phyloP scores from a whole-genome alignment of 2,113 vertebrate genomes.

The Ammospiza caudacuta region DNA sequence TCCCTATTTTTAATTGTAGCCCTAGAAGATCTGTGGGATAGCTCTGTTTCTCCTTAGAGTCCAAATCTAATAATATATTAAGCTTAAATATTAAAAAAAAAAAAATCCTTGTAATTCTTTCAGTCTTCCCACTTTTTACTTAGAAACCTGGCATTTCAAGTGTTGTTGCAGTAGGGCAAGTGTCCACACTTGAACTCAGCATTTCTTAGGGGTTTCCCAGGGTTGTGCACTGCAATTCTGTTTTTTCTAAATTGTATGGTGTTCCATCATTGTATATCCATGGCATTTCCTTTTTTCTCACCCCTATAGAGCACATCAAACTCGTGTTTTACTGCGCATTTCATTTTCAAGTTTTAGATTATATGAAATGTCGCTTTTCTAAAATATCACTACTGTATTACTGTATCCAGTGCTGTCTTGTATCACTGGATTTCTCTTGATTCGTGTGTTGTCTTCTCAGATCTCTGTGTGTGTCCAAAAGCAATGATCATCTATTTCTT shows the following conservation, averaged over 20 bases:
- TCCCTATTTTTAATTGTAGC: not conserved
- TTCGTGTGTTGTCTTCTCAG: not conserved
- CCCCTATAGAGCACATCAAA: not conserved
- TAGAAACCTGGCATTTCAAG: not conserved
- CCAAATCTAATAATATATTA: not conserved
- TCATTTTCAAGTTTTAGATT: not conserved
- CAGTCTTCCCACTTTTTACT: not conserved
- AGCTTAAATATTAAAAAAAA: not conserved
- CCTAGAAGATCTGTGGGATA: not conserved
- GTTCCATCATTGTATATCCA: not conserved
- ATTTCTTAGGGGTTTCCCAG: not conserved
- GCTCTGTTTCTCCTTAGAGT: not conserved
- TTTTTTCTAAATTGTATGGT: not conserved
- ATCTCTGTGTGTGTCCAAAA: not conserved
- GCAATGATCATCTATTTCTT: not conserved
- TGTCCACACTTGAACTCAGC: not conserved
- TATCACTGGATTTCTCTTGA: not conserved
- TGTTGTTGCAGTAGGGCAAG: not conserved
- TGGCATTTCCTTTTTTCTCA: not conserved
- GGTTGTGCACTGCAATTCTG: not conserved
- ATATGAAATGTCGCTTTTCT: not conserved
- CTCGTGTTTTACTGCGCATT: accelerated
- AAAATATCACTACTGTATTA: not conserved
- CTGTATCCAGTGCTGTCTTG: no score
- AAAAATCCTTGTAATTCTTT: not conserved